A percentile compares a stretch with the other conserved stretches of the same genome.
phyloP scores from a whole-genome alignment of 2,797 vertebrate genomes.

The Fistularia tabacaria region DNA sequence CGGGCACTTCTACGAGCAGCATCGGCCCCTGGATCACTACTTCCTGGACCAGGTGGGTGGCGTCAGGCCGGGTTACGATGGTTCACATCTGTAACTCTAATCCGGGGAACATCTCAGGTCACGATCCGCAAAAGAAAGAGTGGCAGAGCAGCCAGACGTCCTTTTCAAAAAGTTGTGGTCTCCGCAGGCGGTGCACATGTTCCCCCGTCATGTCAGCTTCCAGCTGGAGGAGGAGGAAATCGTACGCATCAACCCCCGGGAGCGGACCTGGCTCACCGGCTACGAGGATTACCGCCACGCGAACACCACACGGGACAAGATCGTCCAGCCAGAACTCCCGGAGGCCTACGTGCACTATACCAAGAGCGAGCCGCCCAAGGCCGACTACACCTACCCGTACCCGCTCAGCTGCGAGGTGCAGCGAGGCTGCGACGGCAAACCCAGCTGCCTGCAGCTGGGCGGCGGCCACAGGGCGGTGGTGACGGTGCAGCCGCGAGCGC shows the following conservation, averaged over 20 bases:
- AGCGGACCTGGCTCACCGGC: conserved; percentile 88
- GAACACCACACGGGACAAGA: conserved; percentile 75
- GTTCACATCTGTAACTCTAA: too few relatives aligned
- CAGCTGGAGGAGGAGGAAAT: conserved; percentile 88
- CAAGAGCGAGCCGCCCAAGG: conserved; percentile 86
- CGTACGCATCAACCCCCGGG: conserved; percentile 87
- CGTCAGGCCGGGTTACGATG: too few relatives aligned
- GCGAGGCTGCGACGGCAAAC: conserved; percentile 71
- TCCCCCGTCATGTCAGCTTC: conserved; percentile 84
- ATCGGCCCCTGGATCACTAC: conserved; percentile 80
- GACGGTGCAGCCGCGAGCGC: conserved; percentile 80
- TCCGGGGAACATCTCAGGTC: neutral
- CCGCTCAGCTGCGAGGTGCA: conserved; percentile 75
- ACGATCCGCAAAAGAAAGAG: too few relatives aligned
- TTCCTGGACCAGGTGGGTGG: conserved; percentile 85
- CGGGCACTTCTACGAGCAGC: conserved; percentile 85
- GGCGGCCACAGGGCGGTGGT: conserved; percentile 67
- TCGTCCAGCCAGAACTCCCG: conserved; percentile 63
- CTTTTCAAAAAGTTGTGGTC: neutral
- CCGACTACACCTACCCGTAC: conserved; percentile 85
- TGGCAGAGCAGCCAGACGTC: too few relatives aligned
- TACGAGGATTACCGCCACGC: conserved; percentile 92
- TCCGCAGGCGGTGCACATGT: conserved; percentile 77
- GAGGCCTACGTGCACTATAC: conserved; percentile 86
- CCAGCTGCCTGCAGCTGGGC: conserved; percentile 38